phyloP scores from a whole-genome alignment of 2,888 invertebrate species.

The Plagodis dolabraria region DNA sequence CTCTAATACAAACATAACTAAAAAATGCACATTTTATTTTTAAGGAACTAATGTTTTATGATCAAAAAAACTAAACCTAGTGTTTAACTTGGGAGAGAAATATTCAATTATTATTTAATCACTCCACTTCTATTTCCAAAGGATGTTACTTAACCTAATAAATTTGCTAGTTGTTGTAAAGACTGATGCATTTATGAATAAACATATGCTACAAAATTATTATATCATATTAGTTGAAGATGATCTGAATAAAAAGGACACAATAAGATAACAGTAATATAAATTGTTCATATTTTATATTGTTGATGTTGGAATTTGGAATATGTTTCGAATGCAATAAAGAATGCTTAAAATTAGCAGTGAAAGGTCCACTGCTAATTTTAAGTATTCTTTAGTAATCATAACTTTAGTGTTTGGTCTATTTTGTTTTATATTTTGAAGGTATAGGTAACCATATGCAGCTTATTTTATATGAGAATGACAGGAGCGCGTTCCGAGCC shows the following conservation, averaged over 20 bases:
- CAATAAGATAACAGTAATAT: neutral
- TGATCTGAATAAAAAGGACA: slow-evolving; percentile 7
- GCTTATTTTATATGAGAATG: too few species aligned
- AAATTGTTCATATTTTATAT: too few species aligned
- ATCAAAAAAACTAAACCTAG: slow-evolving; percentile 40
- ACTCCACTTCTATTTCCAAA: slow-evolving; percentile 29
- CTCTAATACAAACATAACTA: too few species aligned
- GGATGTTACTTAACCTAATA: slow-evolving; percentile 36
- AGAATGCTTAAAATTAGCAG: too few species aligned
- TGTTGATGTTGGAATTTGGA: too few species aligned
- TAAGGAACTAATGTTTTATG: slow-evolving; percentile 15
- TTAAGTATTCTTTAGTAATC: too few species aligned
- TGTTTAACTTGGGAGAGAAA: slow-evolving; percentile 45
- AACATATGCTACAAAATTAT: slow-evolving; percentile 26
- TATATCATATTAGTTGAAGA: slow-evolving; percentile 12
- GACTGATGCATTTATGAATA: slow-evolving; percentile 73
- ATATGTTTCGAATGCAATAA: too few species aligned
- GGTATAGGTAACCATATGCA: too few species aligned
- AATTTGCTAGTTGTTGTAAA: slow-evolving; percentile 48
- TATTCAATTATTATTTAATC: slow-evolving; percentile 28
- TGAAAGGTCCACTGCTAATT: too few species aligned
- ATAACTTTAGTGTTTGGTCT: too few species aligned
- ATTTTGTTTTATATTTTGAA: too few species aligned
- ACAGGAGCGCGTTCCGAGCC: too few species aligned
- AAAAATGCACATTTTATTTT: slow-evolving; percentile 21